Conservation (phyloP, 2,888 invertebrate species). For the Phortica okadai region DNA sequence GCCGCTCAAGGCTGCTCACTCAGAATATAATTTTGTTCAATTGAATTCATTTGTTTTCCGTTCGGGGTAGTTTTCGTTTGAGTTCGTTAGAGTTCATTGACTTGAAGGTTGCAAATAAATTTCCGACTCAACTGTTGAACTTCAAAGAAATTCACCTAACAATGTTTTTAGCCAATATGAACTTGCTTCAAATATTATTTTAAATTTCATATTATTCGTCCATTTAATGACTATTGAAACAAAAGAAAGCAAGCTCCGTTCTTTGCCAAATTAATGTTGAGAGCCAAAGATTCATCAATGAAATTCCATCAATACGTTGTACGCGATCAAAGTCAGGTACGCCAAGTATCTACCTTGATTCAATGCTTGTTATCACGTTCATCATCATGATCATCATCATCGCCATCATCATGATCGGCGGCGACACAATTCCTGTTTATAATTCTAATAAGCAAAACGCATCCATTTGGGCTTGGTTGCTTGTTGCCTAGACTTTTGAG, state of each 20-base stretch:
- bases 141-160: too few species aligned
- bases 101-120: neutral
- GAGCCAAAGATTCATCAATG: neutral
- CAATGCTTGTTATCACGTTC: neutral
- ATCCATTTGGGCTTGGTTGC: slow-evolving; percentile 22
- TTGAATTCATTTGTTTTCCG: neutral
- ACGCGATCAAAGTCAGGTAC: slow-evolving; percentile 27
- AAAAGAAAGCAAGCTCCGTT: neutral
- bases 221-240: too few species aligned
- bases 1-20: slow-evolving; percentile 12
- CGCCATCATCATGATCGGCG: neutral
- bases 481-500: neutral
- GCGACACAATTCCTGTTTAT: slow-evolving; percentile 7
- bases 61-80: neutral
- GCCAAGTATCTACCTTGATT: slow-evolving; percentile 6
- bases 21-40: neutral
- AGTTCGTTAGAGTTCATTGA: neutral
- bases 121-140: neutral
- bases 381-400: slow-evolving; percentile 2
- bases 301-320: neutral
- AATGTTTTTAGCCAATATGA: too few species aligned
- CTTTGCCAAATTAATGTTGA: too few species aligned
- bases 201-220: too few species aligned
- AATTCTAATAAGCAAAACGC: slow-evolving; percentile 11
- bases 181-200: too few species aligned